Conservation (phyloP, 2,888 invertebrate species). For the Sphaeridia pumilis region DNA sequence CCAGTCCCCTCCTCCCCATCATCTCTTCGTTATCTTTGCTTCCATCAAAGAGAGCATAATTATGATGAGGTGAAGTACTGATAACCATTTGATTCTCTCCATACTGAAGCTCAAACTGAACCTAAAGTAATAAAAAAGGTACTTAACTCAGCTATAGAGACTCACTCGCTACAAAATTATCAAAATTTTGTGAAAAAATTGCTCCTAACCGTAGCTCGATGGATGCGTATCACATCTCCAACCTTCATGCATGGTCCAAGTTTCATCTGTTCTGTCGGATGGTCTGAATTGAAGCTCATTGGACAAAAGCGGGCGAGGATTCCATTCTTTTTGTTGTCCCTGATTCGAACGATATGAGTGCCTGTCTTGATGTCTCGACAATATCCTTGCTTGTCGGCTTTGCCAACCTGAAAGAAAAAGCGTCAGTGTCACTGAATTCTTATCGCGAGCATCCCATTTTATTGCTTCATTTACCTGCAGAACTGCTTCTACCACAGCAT, state of each 20-base stretch:
- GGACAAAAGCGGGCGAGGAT: constrained; percentile 7
- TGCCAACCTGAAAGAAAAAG: background rate
- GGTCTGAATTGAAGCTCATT: background rate
- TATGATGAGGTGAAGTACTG: constrained; percentile 5
- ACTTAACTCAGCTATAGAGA: background rate
- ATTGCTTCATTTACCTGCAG: background rate
- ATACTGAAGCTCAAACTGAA: constrained; percentile 1
- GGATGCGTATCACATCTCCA: constrained; percentile 8
- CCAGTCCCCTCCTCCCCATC: no score
- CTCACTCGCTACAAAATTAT: background rate
- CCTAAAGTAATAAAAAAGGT: constrained; percentile 1
- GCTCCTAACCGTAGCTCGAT: constrained; percentile 11
- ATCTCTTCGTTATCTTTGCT: background rate
- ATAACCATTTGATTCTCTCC: constrained; percentile 5
- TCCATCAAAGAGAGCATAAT: constrained; percentile 1
- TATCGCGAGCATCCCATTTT: no score
- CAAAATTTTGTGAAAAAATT: background rate
- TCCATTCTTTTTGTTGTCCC: background rate
- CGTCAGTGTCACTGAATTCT: no score
- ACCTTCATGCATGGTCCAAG: constrained; percentile 3
- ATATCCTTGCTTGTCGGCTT: background rate
- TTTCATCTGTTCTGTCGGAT: background rate
- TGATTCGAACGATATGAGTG: background rate
- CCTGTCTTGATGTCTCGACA: background rate
- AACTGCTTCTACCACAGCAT: background rate